Evolutionary conservation across 2,888 invertebrate species (phyloP).

Genomic region (Hirtodrosophila alboralis): DNA sequence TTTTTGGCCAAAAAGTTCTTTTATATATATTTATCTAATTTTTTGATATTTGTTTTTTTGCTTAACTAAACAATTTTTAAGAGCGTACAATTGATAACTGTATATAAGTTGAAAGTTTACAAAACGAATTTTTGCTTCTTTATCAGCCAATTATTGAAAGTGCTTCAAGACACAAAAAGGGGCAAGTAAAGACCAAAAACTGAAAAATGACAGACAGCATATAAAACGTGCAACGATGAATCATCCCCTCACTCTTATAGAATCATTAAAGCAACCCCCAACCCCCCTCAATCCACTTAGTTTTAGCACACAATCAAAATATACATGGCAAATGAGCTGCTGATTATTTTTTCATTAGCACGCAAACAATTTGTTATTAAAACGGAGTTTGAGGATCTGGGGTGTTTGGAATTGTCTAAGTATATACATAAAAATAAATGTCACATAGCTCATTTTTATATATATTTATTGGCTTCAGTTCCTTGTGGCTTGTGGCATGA

Average conservation of each 20-base stretch:
- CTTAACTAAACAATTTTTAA: neutral
- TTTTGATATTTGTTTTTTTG: slow-evolving; percentile 17
- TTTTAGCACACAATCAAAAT: slow-evolving; percentile 74
- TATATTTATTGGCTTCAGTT: slow-evolving; percentile 70
- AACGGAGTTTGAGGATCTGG: slow-evolving; percentile 10
- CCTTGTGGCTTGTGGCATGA: slow-evolving; percentile 42
- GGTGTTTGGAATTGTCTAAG: neutral
- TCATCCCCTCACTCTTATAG: slow-evolving; percentile 52
- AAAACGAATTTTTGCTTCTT: too few species aligned
- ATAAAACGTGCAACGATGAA: slow-evolving; percentile 43
- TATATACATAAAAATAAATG: slow-evolving; percentile 54
- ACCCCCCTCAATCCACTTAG: neutral
- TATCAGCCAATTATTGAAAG: slow-evolving; percentile 64
- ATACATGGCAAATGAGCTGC: slow-evolving; percentile 73
- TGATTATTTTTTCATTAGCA: slow-evolving; percentile 77
- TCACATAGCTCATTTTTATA: slow-evolving; percentile 69
- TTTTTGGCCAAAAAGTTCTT: slow-evolving; percentile 44
- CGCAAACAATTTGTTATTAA: slow-evolving; percentile 47
- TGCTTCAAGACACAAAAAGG: slow-evolving; percentile 25
- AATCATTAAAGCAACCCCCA: slow-evolving; percentile 36
- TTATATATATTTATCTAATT: slow-evolving; percentile 44
- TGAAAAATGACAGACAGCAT: slow-evolving; percentile 63
- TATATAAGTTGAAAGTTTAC: slow-evolving; percentile 2
- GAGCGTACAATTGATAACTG: slow-evolving; percentile 19
- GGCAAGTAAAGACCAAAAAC: slow-evolving; percentile 6